A percentile compares a stretch with the other conserved stretches of the same genome.
phyloP scores from a whole-genome alignment of 2,113 vertebrate species.

The Onychostruthus taczanowskii region DNA sequence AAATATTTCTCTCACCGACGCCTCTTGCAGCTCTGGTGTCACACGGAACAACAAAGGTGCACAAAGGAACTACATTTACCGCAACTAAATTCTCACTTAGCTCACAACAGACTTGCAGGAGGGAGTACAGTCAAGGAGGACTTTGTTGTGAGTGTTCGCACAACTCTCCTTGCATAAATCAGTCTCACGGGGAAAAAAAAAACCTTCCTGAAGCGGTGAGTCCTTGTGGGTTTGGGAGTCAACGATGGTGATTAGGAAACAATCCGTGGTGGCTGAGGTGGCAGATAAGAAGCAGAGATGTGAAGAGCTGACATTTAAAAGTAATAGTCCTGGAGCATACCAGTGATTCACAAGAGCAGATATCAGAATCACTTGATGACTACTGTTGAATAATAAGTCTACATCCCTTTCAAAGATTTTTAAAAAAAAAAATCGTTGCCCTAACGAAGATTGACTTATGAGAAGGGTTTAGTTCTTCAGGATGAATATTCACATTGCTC shows the following conservation, averaged over 20 bases:
- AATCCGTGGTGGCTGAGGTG: not conserved
- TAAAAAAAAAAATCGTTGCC: not conserved
- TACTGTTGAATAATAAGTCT: not conserved
- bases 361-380: not conserved
- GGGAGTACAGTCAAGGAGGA: not conserved
- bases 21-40: not conserved
- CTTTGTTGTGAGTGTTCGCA: not conserved
- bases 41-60: not conserved
- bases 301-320: constrained; percentile 2
- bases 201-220: not conserved
- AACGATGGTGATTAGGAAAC: not conserved
- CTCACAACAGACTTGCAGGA: not conserved
- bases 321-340: not conserved
- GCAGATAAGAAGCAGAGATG: not conserved
- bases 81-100: not conserved
- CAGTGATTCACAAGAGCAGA: not conserved
- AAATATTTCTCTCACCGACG: not conserved
- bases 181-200: not conserved
- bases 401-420: not conserved
- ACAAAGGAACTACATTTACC: not conserved
- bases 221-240: constrained; percentile 12
- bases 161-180: not conserved
- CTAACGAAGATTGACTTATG: not conserved
- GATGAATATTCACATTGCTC: not conserved
- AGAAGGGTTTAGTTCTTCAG: not conserved